A percentile compares a stretch with the other conserved stretches of the same genome.
Conservation (phyloP, 2,888 invertebrate species). For the Drosophila kuntzei region DNA sequence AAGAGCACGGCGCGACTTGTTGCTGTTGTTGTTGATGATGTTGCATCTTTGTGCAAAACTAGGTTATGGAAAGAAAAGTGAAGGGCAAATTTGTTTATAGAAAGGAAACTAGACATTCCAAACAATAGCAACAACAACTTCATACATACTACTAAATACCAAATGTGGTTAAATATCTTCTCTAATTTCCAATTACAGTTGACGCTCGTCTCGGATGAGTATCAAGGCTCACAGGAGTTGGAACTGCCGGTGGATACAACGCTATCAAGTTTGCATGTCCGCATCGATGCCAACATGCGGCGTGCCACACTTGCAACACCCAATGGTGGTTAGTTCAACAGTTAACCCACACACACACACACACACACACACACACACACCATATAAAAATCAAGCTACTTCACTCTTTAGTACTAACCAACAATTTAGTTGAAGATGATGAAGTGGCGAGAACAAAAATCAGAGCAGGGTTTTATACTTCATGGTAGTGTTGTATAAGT, state of each 20-base stretch:
- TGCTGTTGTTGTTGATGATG: slow-evolving; percentile 63
- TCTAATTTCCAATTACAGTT: slow-evolving; percentile 37
- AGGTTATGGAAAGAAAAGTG: slow-evolving; percentile 81
- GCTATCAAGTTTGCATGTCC: slow-evolving; percentile 84
- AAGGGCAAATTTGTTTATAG: slow-evolving; percentile 77
- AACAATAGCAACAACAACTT: slow-evolving; percentile 9
- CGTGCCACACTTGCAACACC: slow-evolving; percentile 84
- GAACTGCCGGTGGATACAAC: slow-evolving; percentile 84
- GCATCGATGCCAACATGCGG: slow-evolving; percentile 84
- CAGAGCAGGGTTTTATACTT: slow-evolving; percentile 42
- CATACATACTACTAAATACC: not conserved
- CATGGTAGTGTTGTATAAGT: slow-evolving; percentile 37
- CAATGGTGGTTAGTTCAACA: slow-evolving; percentile 85
- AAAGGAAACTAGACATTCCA: slow-evolving; percentile 71
- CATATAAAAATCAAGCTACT: slow-evolving; percentile 20
- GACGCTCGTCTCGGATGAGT: slow-evolving; percentile 81
- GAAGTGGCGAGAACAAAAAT: slow-evolving; percentile 8
- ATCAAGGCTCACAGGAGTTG: slow-evolving; percentile 82
- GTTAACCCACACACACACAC: slow-evolving; percentile 22
- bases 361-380: slow-evolving; percentile 24
- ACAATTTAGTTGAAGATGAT: slow-evolving; percentile 27
- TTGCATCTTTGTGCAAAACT: slow-evolving; percentile 80
- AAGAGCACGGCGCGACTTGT: slow-evolving; percentile 64
- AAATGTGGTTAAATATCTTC: slow-evolving; percentile 14
- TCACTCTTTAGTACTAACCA: slow-evolving; percentile 49